Evolutionary conservation across 1,140 invertebrate species (phyloP).

Genomic region (Zaprionus capensis): DNA sequence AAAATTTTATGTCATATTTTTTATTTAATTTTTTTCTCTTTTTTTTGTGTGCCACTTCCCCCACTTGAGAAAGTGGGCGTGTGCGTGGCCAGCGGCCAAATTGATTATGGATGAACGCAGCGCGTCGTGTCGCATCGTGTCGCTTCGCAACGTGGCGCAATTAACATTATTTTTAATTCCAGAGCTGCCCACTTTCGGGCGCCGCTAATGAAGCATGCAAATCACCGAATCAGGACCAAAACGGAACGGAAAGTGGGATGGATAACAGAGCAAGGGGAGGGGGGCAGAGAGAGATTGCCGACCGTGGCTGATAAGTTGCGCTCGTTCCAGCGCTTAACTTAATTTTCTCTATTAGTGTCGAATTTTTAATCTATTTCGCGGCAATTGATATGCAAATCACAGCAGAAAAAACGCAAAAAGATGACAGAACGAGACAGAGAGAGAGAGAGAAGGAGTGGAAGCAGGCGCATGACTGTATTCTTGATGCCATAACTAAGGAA

Average conservation of each 20-base stretch:
- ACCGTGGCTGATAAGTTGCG: conserved; percentile 48
- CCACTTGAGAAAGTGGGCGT: conserved; percentile 17
- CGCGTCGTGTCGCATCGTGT: conserved; percentile 17
- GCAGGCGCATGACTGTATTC: not conserved
- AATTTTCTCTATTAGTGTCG: conserved; percentile 73
- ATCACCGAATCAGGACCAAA: conserved; percentile 52
- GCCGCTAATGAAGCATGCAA: conserved; percentile 80
- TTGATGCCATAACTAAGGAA: not conserved
- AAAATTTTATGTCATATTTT: conserved; percentile 83
- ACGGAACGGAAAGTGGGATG: conserved; percentile 15
- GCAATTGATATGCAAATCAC: conserved; percentile 74
- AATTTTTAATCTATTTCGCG: conserved; percentile 70
- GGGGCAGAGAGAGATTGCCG: conserved; percentile 9
- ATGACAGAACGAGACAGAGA: not conserved
- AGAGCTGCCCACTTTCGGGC: conserved; percentile 50
- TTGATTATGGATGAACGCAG: conserved; percentile 79
- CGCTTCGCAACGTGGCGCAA: conserved; percentile 48
- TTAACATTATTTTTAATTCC: conserved; percentile 82
- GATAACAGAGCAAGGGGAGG: not conserved
- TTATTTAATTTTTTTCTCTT: conserved; percentile 45
- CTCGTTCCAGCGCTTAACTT: conserved; percentile 66
- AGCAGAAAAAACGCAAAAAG: conserved; percentile 5
- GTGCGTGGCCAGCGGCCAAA: conserved; percentile 64
- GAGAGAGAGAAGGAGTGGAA: not conserved
- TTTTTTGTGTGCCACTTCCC: conserved; percentile 7